A percentile compares a stretch with the other conserved stretches of the same genome.
phyloP scores from a whole-genome alignment of 2,888 invertebrate genomes.

The Rhingia rostrata region DNA sequence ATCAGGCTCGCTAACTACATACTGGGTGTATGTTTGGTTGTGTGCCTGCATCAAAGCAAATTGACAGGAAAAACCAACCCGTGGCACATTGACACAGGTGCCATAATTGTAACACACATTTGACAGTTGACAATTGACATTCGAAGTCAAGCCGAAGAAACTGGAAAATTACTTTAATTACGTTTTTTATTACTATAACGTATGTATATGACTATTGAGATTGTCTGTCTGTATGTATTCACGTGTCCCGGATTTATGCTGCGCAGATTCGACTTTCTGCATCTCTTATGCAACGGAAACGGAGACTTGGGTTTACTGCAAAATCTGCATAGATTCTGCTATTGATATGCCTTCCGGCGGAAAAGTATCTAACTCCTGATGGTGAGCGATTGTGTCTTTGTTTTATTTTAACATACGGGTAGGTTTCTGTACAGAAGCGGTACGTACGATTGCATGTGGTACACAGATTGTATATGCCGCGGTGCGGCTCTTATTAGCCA shows the following conservation, averaged over 20 bases:
- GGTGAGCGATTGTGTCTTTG: constrained; percentile 33
- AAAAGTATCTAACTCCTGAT: constrained; percentile 51
- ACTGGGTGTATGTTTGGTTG: constrained; percentile 30
- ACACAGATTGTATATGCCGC: constrained; percentile 9
- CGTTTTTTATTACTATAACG: constrained; percentile 34
- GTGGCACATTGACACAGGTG: constrained; percentile 70
- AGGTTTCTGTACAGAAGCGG: constrained; percentile 6
- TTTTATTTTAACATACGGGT: not conserved
- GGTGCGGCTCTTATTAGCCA: constrained; percentile 52
- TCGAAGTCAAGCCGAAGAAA: constrained; percentile 45
- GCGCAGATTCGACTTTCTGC: constrained; percentile 17
- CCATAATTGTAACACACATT: constrained; percentile 71
- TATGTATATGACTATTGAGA: not conserved
- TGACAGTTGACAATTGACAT: constrained; percentile 70
- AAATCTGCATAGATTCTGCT: constrained; percentile 66
- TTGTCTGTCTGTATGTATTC: constrained; percentile 38
- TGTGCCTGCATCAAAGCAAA: constrained; percentile 23
- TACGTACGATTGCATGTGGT: not conserved
- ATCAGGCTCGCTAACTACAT: not conserved
- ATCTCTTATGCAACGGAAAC: constrained; percentile 40
- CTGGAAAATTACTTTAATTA: constrained; percentile 69
- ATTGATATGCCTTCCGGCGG: constrained; percentile 72
- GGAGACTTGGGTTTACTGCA: constrained; percentile 5
- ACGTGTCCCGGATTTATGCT: constrained; percentile 46
- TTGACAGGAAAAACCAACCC: constrained; percentile 37